These are phyloP conservation scores for Tor tambroides DNA, from an alignment of 2,113 vertebrate genomes.

Conservation along the genomic window DNA sequence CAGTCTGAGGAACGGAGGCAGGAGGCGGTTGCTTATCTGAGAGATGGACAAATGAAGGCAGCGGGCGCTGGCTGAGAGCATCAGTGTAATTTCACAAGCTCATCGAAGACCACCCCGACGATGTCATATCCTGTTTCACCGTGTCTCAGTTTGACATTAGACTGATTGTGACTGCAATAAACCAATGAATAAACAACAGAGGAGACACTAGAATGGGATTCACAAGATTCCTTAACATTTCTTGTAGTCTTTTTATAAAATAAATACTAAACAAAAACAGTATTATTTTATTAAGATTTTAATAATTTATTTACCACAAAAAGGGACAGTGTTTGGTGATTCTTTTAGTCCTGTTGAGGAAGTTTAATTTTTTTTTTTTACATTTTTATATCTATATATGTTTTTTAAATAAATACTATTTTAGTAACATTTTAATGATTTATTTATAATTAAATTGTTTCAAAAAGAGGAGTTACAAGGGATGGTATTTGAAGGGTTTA, in stretches of 20 bases:
- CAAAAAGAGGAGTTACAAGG: background rate
- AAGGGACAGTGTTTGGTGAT: too few species aligned
- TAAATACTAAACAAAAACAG: too few species aligned
- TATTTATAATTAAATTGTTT: background rate
- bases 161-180: background rate
- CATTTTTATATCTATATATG: too few species aligned
- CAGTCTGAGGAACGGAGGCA: background rate
- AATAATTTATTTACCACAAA: too few species aligned
- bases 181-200: background rate
- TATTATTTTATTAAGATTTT: too few species aligned
- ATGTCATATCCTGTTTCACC: background rate
- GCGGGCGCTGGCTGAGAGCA: background rate
- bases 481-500: too few species aligned
- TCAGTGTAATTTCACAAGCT: constrained; percentile 1
- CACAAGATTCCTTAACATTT: background rate
- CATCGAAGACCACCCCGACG: background rate
- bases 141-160: background rate
- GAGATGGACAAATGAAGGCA: background rate
- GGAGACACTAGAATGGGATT: background rate
- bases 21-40: background rate
- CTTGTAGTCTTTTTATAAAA: background rate
- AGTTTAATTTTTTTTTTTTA: too few species aligned
- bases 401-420: background rate
- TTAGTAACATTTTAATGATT: background rate
- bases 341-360: too few species aligned